These are phyloP conservation scores for Hydrocynus forskahlii DNA, from an alignment of 2,797 vertebrate genomes.

Conservation along the genomic window DNA sequence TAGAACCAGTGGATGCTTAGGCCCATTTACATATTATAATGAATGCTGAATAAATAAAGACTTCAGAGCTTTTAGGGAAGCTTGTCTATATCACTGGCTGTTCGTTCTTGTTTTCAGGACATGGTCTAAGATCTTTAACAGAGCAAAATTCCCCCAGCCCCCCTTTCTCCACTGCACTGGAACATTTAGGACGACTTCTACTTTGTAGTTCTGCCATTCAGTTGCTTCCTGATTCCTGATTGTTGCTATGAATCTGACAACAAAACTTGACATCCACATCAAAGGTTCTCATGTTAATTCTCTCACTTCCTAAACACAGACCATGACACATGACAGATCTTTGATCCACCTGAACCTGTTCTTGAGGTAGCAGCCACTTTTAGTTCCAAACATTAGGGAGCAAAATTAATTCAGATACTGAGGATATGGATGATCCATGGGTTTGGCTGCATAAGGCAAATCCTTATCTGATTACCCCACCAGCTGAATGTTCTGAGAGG, in stretches of 20 bases:
- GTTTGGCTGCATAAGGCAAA: slow-evolving; percentile 39
- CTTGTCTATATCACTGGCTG: background rate
- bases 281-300: slow-evolving; percentile 22
- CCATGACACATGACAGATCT: slow-evolving; percentile 17
- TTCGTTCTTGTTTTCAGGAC: background rate
- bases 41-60: background rate
- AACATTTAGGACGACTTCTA: background rate
- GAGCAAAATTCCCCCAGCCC: slow-evolving; percentile 7
- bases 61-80: background rate
- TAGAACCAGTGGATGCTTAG: background rate
- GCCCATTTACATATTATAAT: background rate
- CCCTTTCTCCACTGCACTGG: background rate
- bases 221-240: slow-evolving; percentile 10
- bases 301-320: slow-evolving; percentile 5
- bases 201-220: slow-evolving; percentile 9
- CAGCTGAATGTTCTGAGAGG: slow-evolving; percentile 35
- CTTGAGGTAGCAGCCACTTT: slow-evolving; percentile 3
- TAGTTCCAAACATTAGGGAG: slow-evolving; percentile 33
- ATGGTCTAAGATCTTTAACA: background rate
- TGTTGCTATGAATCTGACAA: slow-evolving; percentile 26
- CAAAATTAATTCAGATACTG: slow-evolving; percentile 43
- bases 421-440: slow-evolving; percentile 45
- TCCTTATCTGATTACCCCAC: slow-evolving; percentile 43
- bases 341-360: slow-evolving; percentile 23
- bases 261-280: slow-evolving; percentile 8